Base-by-base conservation (phyloP, 2,888 invertebrate species). In the Diaprepes abbreviatus region DNA sequence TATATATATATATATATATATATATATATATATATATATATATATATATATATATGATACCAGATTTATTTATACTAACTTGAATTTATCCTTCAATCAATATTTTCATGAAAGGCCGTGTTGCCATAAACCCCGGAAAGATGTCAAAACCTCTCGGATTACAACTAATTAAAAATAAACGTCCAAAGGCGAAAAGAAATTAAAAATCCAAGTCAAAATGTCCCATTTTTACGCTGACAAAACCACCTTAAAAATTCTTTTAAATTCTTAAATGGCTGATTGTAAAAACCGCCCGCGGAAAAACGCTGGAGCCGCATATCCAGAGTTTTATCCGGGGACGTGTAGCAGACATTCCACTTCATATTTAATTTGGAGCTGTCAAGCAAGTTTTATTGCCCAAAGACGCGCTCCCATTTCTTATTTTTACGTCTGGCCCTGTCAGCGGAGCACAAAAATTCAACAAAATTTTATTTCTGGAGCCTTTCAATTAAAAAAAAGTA, bases 281-380 rank as follows among this genome's bases (percentile, higher is more conserved):
- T 48, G 48, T 48, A 24, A 21, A 48, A 48, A 48, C 24, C 48
- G 28, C 48, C 48, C 48, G 28, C 28, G 48, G 48, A 21, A 43
- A 43, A 48, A 48, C 19, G 48, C 14, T 48, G 48, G 48, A 48
- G 48, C 24, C 24, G 45, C 48, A 28, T 48, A 48, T 48, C 24
- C 5, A 3, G 24, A 12, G 48, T 48, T 48, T 48, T 48, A 48
- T 28, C 48, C 48, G 14, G 48, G 59, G 43, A 36, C 68, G 71
- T 67, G 71, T 35, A 48, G 54, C 48, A 48, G 78, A 78, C 79
- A 76, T 77, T 78, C 78, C 78, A 79, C 79, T 79, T 79, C 79
- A 79, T 79, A 79, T 80, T 80, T 80, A 80, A 80, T 79, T 80
- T 80, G 70, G 76, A 74, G 75, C 80, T 79, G 80, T 80, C 80